These are phyloP conservation scores for Euglossa dilemma DNA, from an alignment of 1,140 invertebrate species.

Conservation along the genomic window DNA sequence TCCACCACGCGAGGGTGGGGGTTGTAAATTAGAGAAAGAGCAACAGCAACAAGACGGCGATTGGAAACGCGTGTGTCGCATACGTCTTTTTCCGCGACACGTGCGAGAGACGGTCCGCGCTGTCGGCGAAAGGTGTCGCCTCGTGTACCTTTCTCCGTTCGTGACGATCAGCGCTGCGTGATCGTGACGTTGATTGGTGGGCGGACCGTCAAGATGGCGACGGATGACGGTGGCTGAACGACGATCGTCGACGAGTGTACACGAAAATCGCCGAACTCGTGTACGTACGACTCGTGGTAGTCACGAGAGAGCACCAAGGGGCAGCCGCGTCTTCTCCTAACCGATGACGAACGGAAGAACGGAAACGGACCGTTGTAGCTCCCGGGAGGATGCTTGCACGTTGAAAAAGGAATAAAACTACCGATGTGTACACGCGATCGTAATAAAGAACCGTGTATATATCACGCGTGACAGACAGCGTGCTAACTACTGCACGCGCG, in stretches of 20 bases:
- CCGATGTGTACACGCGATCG: background rate
- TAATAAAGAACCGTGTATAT: conserved; percentile 2
- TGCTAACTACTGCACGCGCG: conserved; percentile 58
- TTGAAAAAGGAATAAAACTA: background rate
- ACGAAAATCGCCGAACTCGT: conserved; percentile 42
- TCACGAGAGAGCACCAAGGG: conserved; percentile 20
- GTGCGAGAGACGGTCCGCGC: conserved; percentile 43
- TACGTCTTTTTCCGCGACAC: conserved; percentile 47
- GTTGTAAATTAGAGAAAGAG: conserved; percentile 26
- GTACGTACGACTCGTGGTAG: conserved; percentile 30
- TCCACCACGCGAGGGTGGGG: background rate
- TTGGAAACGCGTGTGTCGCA: conserved; percentile 48
- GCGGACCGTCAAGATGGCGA: conserved; percentile 67
- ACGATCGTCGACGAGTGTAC: conserved; percentile 40
- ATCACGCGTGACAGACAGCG: conserved; percentile 25
- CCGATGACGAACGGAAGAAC: background rate
- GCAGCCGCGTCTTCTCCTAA: background rate
- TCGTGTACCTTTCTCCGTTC: conserved; percentile 37
- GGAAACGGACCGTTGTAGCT: background rate
- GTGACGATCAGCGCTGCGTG: conserved; percentile 29
- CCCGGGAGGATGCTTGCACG: background rate
- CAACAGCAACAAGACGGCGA: conserved; percentile 5
- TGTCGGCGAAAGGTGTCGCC: conserved; percentile 61
- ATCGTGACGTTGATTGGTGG: conserved; percentile 51
- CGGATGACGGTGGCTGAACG: conserved; percentile 43